Base-by-base conservation (phyloP, 2,797 vertebrate species). In the Parauchenoglanis punctatus region DNA sequence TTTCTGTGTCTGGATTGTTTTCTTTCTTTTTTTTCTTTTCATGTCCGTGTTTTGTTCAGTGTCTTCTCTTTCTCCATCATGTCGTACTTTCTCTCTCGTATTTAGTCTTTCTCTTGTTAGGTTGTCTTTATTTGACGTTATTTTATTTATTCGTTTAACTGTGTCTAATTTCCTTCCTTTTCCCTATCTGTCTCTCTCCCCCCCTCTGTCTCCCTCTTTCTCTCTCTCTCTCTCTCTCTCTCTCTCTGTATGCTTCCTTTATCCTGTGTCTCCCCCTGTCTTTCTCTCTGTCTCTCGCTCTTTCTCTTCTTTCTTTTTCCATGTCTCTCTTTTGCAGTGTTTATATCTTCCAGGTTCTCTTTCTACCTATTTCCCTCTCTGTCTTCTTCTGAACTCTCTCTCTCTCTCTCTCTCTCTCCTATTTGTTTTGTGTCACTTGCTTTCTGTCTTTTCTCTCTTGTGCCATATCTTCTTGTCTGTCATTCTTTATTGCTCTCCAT, bases 261-360 rank as follows among this genome's bases (percentile, higher is more conserved):
- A 12, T 75, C 23, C 44, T 75, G 23, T 76, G 73, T 76, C 73
- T 76, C 73, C 12, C 13, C 54, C 46, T 76, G 6, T 65, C 46
- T 70, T 3, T 87, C 40, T 67, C 28, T 75, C 46, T 65, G 1
- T 44, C 6, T 61, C 90, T 90, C 23, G 73, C 63, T 58, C 11
- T 88, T 89, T 78, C 61, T 84, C 73, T 87, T 83, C 89, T 10
- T 8, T 11, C 20, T 46, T 73, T n/a, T 3, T 44, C 20, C 10
- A 18, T 18, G 3, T 77, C 85, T 81, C 15, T 52, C 77, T 85
- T 88, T 81, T 25, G 23, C 35, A 17, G 23, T 46, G n/a, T 49
- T n/a, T 15, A 49, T 46, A 40, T 72, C 70, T 40, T 35, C 20
- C 0, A 44, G 7, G 20, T 25, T 49, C 25, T 28, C 40, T 15